Percentiles rank a stretch among this genome's conserved stretches.
Conservation (phyloP, 2,888 invertebrate genomes). For the Oscheius sp. region DNA sequence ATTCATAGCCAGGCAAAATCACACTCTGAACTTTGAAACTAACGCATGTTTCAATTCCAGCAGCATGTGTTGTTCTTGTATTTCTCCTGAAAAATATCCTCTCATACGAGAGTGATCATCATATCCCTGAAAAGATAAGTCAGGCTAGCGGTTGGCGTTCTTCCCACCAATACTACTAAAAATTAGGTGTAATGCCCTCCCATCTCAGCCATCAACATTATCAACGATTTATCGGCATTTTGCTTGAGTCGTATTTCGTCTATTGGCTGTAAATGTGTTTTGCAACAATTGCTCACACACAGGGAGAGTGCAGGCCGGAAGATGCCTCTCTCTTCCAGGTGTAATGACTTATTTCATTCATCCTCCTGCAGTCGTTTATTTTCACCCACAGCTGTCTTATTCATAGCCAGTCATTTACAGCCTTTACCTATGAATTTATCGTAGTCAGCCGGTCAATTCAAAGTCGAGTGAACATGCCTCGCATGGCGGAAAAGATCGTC, state of each 20-base stretch:
- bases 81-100: too few species aligned
- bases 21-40: too few species aligned
- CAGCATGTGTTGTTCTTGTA: too few species aligned
- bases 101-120: too few species aligned
- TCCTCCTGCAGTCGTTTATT: too few species aligned
- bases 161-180: not conserved
- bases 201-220: not conserved
- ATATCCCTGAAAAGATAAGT: too few species aligned
- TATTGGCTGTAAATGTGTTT: not conserved
- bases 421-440: not conserved
- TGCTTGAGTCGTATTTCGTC: not conserved
- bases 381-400: too few species aligned
- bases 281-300: slow-evolving; percentile 7
- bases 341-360: not conserved
- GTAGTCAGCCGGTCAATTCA: not conserved
- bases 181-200: not conserved
- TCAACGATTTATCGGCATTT: not conserved
- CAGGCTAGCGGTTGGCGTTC: too few species aligned
- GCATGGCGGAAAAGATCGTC: slow-evolving; percentile 28
- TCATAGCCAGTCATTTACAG: not conserved
- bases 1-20: too few species aligned
- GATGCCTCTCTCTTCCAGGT: too few species aligned
- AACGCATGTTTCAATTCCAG: too few species aligned
- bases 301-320: not conserved
- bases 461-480: slow-evolving; percentile 27